Conservation (phyloP, 2,797 vertebrate species). For the Varecia variegata region DNA sequence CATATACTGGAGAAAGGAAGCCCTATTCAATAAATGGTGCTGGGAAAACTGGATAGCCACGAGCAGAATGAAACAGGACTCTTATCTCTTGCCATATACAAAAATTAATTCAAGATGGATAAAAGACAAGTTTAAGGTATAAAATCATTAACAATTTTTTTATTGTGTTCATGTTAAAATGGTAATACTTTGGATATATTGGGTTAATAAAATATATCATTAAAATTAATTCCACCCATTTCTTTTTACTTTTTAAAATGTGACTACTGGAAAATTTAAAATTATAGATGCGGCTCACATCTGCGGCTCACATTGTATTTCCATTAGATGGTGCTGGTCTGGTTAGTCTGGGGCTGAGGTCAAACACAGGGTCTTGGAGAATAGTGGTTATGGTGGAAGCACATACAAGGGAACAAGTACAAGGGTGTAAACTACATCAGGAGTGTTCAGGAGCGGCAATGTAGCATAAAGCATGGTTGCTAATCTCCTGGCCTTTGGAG, state of each 20-base stretch:
- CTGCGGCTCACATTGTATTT: not conserved
- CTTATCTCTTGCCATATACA: too few species aligned
- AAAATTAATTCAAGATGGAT: not conserved
- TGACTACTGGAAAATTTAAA: not conserved
- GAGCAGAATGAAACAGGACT: too few species aligned
- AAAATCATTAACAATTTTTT: not conserved
- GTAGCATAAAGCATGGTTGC: not conserved
- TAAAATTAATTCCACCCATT: not conserved
- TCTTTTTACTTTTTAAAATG: conserved; percentile 22
- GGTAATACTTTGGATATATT: not conserved
- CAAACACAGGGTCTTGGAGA: not conserved
- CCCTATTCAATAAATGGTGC: too few species aligned
- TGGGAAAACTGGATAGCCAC: too few species aligned
- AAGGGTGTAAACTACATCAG: not conserved
- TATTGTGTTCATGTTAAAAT: conserved; percentile 16
- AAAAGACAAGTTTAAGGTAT: not conserved
- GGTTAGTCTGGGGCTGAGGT: not conserved
- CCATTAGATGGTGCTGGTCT: not conserved
- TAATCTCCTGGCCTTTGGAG: not conserved
- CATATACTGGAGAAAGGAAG: too few species aligned
- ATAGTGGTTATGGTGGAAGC: not conserved
- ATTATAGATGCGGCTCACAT: not conserved
- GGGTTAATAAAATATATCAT: not conserved
- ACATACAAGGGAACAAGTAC: not conserved
- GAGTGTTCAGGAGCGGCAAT: not conserved